These are phyloP conservation scores for Tragulus kanchil DNA, from an alignment of 2,113 vertebrate genomes.

Conservation along the genomic window DNA sequence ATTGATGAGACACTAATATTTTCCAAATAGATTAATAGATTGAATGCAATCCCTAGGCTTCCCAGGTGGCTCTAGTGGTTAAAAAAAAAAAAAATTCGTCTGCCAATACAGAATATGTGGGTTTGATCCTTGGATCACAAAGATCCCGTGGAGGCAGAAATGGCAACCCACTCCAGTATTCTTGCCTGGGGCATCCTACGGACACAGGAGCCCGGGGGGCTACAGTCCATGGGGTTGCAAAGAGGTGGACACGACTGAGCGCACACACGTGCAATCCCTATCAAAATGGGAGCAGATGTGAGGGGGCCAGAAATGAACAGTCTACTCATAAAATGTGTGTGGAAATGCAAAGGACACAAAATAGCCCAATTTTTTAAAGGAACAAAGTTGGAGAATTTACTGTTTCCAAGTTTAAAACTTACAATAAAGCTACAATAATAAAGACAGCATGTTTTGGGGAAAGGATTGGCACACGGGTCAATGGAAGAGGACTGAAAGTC, in stretches of 20 bases:
- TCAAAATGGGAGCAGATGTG: neutral
- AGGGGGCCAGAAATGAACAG: neutral
- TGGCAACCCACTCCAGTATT: neutral
- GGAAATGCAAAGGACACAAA: neutral
- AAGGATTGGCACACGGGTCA: fast-evolving
- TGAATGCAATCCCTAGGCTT: neutral
- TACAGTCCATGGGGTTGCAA: neutral
- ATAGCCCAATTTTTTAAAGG: neutral
- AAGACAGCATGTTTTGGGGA: fast-evolving
- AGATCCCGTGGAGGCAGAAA: neutral
- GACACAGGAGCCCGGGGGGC: neutral
- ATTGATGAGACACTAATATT: neutral
- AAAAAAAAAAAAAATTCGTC: neutral
- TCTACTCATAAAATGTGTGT: neutral
- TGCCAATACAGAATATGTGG: neutral
- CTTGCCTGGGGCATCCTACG: neutral
- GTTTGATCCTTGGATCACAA: neutral
- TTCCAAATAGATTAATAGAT: too few species aligned
- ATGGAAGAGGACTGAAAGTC: fast-evolving
- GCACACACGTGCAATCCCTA: neutral
- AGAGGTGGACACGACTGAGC: neutral
- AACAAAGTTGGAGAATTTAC: neutral
- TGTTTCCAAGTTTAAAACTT: neutral
- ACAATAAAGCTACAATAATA: too few species aligned
- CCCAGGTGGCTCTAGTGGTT: neutral